Evolutionary conservation across 1,140 invertebrate species (phyloP).

Genomic region (Coelopa frigida): DNA sequence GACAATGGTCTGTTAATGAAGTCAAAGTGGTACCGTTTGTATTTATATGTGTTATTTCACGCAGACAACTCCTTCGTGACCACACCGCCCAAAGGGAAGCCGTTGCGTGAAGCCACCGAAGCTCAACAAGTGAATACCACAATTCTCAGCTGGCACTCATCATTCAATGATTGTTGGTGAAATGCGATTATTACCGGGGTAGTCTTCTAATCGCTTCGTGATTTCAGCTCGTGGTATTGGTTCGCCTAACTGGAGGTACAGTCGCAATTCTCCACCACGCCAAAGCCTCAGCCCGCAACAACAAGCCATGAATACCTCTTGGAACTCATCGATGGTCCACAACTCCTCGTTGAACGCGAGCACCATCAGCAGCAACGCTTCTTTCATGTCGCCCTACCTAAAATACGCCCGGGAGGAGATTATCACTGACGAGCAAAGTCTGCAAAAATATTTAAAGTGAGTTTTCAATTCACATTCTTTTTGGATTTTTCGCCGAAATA

Average conservation of each 20-base stretch:
- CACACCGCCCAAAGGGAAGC: slow-evolving; percentile 11
- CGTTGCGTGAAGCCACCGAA: not conserved
- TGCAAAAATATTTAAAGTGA: slow-evolving; percentile 44
- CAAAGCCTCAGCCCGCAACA: slow-evolving; percentile 23
- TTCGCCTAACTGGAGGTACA: slow-evolving; percentile 15
- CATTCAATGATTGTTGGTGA: slow-evolving; percentile 32
- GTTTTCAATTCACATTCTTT: slow-evolving; percentile 2
- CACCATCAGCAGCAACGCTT: slow-evolving; percentile 26
- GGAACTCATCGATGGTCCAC: slow-evolving; percentile 22
- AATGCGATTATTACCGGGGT: not conserved
- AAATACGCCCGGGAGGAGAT: slow-evolving; percentile 38
- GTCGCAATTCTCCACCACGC: slow-evolving; percentile 24
- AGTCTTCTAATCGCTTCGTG: not conserved
- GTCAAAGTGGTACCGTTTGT: too few species aligned
- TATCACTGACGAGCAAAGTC: slow-evolving; percentile 46
- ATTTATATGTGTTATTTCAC: not conserved
- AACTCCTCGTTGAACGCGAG: slow-evolving; percentile 28
- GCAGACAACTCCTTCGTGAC: slow-evolving; percentile 27
- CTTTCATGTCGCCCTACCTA: slow-evolving; percentile 34
- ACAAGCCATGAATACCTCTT: slow-evolving; percentile 17
- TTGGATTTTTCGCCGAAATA: not conserved
- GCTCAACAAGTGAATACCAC: slow-evolving; percentile 9
- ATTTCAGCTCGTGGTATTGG: slow-evolving; percentile 7
- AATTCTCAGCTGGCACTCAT: slow-evolving; percentile 41
- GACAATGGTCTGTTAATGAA: slow-evolving; percentile 20